Conservation (phyloP, 2,113 vertebrate species). For the Plotosus lineatus region DNA sequence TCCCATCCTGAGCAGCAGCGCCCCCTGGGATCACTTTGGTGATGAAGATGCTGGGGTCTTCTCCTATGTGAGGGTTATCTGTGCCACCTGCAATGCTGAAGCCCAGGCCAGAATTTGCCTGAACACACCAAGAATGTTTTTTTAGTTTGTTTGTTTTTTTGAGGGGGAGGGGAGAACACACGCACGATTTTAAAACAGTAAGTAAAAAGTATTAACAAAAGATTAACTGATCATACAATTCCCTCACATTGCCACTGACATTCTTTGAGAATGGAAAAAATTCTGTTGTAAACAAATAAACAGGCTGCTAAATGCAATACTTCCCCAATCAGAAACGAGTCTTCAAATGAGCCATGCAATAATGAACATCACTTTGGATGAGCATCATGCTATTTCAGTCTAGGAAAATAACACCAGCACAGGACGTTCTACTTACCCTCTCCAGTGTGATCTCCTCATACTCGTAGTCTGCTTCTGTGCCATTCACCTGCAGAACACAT, state of each 20-base stretch:
- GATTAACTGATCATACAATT: not conserved
- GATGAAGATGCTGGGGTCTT: slow-evolving; percentile 97
- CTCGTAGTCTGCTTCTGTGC: slow-evolving; percentile 93
- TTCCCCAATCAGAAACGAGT: no score
- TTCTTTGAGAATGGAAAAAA: no score
- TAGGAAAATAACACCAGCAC: not conserved
- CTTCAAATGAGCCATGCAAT: no score
- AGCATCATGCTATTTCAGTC: not conserved
- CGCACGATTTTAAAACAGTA: not conserved
- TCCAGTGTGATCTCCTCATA: slow-evolving; percentile 99
- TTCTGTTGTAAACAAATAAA: no score
- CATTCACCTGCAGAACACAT: slow-evolving; percentile 82
- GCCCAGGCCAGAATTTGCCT: slow-evolving; percentile 98
- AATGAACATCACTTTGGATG: no score
- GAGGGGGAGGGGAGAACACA: no score
- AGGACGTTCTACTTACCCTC: slow-evolving; percentile 76
- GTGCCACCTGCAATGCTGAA: slow-evolving; percentile 97
- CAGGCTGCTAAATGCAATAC: no score
- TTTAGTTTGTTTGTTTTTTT: no score
- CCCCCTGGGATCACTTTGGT: slow-evolving; percentile 96
- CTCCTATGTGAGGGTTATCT: slow-evolving; percentile 96
- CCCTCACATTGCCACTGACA: no score
- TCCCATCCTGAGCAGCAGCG: slow-evolving; percentile 92
- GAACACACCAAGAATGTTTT: slow-evolving; percentile 26
- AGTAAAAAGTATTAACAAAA: not conserved